Evolutionary conservation across 2,797 vertebrate species (phyloP).

Genomic region (Sylvia borin): DNA sequence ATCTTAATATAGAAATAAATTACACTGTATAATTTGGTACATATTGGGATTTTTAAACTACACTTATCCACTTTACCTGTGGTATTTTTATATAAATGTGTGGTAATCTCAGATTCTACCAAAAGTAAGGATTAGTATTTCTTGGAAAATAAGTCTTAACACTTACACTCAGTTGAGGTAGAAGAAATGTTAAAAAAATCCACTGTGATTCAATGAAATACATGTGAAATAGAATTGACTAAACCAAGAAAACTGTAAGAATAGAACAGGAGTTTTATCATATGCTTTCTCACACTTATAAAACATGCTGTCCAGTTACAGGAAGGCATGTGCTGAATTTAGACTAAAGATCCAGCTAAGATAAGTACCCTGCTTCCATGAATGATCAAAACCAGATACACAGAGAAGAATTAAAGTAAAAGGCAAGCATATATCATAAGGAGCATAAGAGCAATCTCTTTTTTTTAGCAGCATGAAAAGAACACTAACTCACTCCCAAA

Average conservation of each 20-base stretch:
- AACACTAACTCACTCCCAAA: neutral
- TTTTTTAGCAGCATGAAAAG: neutral
- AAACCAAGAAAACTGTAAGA: neutral
- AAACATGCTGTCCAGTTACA: neutral
- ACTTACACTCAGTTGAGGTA: neutral
- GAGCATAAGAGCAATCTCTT: neutral
- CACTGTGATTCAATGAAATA: neutral
- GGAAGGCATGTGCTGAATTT: neutral
- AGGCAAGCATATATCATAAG: neutral
- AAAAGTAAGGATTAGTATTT: neutral
- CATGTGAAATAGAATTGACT: neutral
- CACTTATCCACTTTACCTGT: neutral
- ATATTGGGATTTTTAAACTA: neutral
- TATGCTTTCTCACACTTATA: neutral
- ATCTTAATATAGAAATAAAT: neutral
- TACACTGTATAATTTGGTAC: neutral
- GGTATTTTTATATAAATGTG: neutral
- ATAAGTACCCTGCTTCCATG: neutral
- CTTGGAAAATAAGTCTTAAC: neutral
- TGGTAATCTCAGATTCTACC: neutral
- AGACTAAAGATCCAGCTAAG: neutral
- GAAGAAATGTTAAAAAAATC: neutral
- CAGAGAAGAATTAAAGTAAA: neutral
- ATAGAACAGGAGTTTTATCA: accelerated
- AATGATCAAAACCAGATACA: neutral